phyloP scores from a whole-genome alignment of 30 jellyfish, hydroid and myxozoan genomes.

The Phacellophora camtschatica region DNA sequence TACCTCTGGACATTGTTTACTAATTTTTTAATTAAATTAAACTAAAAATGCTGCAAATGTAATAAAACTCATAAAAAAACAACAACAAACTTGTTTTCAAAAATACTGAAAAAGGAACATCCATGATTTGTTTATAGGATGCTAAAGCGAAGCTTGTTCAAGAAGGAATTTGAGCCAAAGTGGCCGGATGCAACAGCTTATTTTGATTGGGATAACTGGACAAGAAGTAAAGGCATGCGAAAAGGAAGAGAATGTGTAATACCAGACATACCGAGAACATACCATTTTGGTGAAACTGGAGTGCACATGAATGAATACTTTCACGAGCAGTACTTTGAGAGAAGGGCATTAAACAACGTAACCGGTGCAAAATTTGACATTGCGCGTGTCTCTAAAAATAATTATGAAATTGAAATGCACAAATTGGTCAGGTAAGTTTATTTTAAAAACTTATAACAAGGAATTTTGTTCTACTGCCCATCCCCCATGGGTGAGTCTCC shows the following conservation, averaged over 20 bases:
- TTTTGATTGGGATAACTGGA: constrained; percentile 99
- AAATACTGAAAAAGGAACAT: no score
- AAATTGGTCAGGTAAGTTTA: constrained; percentile 66
- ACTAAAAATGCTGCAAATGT: no score
- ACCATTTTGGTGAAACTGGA: constrained; percentile 96
- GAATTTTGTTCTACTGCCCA: background rate
- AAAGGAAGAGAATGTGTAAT: constrained; percentile 98
- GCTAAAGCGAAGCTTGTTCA: constrained; percentile 48
- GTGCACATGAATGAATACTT: constrained; percentile 66
- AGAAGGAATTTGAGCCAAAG: constrained; percentile 73
- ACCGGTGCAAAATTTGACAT: constrained; percentile 75
- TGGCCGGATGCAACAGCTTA: constrained; percentile 85
- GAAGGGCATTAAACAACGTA: constrained; percentile 77
- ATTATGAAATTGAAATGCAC: constrained; percentile 73
- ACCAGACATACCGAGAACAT: constrained; percentile 95
- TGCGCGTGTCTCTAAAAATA: constrained; percentile 65
- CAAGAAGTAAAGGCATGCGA: constrained; percentile 78
- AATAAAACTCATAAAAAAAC: no score
- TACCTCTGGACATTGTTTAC: no score
- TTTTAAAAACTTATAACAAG: background rate
- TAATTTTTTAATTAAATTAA: no score
- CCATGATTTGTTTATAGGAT: constrained; percentile 36
- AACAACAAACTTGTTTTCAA: no score
- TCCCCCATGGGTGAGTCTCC: background rate
- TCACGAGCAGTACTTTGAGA: constrained; percentile 78